Evolutionary conservation across 2,797 vertebrate species (phyloP).

Genomic region (Gallinago solitaria): DNA sequence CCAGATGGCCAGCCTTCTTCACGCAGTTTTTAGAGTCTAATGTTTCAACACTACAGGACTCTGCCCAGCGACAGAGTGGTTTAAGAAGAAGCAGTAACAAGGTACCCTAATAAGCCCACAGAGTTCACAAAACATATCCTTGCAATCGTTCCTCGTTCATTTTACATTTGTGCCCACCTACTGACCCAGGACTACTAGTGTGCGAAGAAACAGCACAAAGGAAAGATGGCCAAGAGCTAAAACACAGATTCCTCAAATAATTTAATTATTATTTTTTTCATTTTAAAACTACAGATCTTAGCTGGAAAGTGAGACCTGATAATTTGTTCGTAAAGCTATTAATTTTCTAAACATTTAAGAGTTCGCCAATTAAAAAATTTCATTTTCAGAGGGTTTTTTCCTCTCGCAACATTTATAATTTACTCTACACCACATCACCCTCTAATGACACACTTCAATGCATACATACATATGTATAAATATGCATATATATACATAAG

Average conservation of each 20-base stretch:
- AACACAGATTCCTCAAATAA: neutral
- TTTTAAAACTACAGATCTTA: neutral
- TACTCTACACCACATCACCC: neutral
- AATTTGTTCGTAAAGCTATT: neutral
- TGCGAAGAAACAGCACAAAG: neutral
- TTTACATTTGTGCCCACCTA: neutral
- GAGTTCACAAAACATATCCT: neutral
- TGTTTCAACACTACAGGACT: neutral
- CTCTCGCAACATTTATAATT: neutral
- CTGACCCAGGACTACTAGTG: fast-evolving
- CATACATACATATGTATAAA: no score
- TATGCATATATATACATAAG: neutral
- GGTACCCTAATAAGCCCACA: neutral
- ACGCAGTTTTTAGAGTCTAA: neutral
- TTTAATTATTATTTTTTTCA: neutral
- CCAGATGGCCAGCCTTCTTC: neutral
- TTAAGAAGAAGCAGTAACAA: neutral
- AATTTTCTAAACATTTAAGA: neutral
- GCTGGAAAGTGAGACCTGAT: neutral
- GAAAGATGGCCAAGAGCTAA: neutral
- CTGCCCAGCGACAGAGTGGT: neutral
- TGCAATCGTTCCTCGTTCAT: neutral
- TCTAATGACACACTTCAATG: neutral
- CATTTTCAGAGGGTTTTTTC: neutral
- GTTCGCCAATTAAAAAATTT: neutral